phyloP scores from a whole-genome alignment of 2,888 invertebrate genomes.

The Mesorhabditis sp. region DNA sequence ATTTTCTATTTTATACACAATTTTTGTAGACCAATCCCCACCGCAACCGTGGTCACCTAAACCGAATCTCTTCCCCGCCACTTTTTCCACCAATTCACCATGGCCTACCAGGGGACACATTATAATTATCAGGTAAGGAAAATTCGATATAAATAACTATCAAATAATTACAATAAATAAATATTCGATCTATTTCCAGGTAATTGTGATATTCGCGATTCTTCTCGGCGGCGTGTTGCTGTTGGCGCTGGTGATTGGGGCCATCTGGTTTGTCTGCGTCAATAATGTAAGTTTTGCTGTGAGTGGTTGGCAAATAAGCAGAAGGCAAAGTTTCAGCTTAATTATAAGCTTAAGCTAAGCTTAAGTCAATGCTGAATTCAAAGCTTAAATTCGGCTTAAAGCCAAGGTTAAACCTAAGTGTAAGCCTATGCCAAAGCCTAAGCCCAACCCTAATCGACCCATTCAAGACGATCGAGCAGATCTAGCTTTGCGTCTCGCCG shows the following conservation, averaged over 20 bases:
- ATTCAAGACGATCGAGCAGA: too few relatives aligned
- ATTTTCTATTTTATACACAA: neutral
- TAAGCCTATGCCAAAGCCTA: too few relatives aligned
- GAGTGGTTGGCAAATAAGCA: neutral
- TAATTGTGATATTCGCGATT: slow-evolving; percentile 52
- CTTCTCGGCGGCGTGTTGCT: slow-evolving; percentile 44
- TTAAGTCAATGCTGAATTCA: too few relatives aligned
- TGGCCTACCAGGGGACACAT: slow-evolving; percentile 44
- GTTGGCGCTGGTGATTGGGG: slow-evolving; percentile 37
- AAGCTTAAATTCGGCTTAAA: too few relatives aligned
- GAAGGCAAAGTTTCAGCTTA: neutral
- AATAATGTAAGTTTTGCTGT: slow-evolving; percentile 24
- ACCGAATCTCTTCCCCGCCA: neutral
- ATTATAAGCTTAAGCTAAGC: neutral
- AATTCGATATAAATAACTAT: neutral
- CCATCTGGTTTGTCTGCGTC: slow-evolving; percentile 40
- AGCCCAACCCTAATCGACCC: too few relatives aligned
- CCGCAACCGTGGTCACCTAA: neutral
- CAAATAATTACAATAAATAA: neutral
- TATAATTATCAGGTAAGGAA: slow-evolving; percentile 49
- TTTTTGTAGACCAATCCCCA: neutral
- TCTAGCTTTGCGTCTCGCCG: too few relatives aligned
- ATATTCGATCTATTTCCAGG: slow-evolving; percentile 26
- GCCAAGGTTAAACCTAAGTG: too few relatives aligned
- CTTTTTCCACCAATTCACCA: slow-evolving; percentile 16